Evolutionary conservation across 2,113 vertebrate species (phyloP), one percentile per base, ranked within the genome.

Genomic region (Theropithecus gelada): DNA sequence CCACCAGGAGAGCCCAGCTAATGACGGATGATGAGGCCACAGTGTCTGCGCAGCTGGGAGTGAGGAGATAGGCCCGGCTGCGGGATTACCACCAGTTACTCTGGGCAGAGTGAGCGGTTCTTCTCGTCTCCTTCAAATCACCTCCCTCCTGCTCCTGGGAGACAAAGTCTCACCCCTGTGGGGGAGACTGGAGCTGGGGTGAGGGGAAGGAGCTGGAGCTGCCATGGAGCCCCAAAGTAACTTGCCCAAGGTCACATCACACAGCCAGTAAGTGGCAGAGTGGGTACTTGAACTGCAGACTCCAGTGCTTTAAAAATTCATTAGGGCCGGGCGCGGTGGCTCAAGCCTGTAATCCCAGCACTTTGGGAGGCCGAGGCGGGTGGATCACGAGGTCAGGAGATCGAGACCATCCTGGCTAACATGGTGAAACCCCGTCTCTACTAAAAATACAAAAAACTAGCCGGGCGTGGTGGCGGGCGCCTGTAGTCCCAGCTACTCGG

Each of bases 1-100:
- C 98, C 97, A 96, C 98, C 98, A 98, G 97, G 98, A 98, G 97
- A 98, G 98, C 97, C 96, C 96, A 70, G 98, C 98, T 99, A 99
- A 99, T 99, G 98, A 99, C 97, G 85, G 98, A 98, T 99, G 98
- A 98, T 98, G 98, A 98, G 98, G 98, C 98, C 97, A 82, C 98
- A 95, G 98, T 93, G 98, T 98, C 97, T 92, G 98, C 91, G 68
- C 97, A 96, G 98, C 98, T 98, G 97, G 98, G 98, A 97, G 97
- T 61, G 66, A 98, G 98, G 98, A 66, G 97, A 97, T 97, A 98
- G 98, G 98, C 97, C 95, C 48, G 97, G 98, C 97, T 97, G 97
- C 25, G 40, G 98, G 97, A 98, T 98, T 98, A 97, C 98, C 97
- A 97, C 98, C 98, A 98, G 98, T 99, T 98, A 98, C 97, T 98